Evolutionary conservation across 2,797 vertebrate genomes (phyloP).

Genomic region (Chaunax sp.): DNA sequence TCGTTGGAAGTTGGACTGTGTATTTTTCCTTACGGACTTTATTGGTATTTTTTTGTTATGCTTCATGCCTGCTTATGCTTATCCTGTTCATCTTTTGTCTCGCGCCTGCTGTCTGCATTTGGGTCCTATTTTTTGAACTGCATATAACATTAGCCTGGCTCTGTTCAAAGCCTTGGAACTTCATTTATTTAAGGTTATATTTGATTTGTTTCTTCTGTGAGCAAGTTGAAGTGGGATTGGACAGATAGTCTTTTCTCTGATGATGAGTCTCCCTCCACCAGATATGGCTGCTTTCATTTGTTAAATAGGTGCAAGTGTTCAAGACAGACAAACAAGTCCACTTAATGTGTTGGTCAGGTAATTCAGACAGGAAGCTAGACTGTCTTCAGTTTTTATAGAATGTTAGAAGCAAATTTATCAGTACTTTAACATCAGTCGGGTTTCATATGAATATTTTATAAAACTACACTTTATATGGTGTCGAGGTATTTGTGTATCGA

Average conservation of each 20-base stretch:
- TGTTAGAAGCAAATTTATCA: neutral
- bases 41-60: too few species aligned
- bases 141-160: too few species aligned
- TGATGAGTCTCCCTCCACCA: neutral
- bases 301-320: neutral
- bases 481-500: constrained; percentile 24
- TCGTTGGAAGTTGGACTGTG: too few species aligned
- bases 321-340: neutral
- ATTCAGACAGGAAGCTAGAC: neutral
- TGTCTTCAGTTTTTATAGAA: too few species aligned
- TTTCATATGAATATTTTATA: constrained; percentile 4
- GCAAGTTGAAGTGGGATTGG: neutral
- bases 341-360: neutral
- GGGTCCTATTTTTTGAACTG: too few species aligned
- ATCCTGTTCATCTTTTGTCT: too few species aligned
- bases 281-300: neutral
- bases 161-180: neutral
- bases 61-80: too few species aligned
- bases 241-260: neutral
- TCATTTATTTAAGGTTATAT: neutral
- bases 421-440: neutral
- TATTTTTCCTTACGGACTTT: too few species aligned
- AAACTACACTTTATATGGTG: neutral
- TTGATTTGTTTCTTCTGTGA: neutral
- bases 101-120: too few species aligned